Conservation (phyloP, 2,113 vertebrate genomes). For the Pseudonaja textilis region DNA sequence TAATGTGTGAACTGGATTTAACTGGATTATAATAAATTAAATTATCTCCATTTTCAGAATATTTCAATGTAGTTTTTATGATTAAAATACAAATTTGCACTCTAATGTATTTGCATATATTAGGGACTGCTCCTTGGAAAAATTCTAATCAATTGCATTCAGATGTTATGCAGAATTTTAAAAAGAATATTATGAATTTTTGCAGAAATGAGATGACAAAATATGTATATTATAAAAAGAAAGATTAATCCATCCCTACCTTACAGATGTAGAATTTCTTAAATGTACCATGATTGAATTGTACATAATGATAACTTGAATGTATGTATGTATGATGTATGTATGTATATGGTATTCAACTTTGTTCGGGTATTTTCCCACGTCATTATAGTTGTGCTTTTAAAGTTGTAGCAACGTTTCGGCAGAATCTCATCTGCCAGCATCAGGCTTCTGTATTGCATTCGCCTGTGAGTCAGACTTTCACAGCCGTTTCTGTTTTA, state of each 20-base stretch:
- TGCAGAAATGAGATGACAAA: background rate
- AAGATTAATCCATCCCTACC: too few relatives aligned
- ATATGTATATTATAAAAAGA: background rate
- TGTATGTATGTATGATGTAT: too few relatives aligned
- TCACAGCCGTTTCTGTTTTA: too few relatives aligned
- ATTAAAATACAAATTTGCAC: background rate
- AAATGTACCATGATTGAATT: background rate
- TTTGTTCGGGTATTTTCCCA: too few relatives aligned
- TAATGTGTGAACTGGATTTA: background rate
- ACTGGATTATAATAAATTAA: background rate
- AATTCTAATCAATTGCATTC: background rate
- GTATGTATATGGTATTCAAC: too few relatives aligned
- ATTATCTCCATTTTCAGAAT: background rate
- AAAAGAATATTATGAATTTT: background rate
- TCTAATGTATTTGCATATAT: background rate
- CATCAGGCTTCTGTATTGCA: too few relatives aligned
- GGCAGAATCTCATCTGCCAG: too few relatives aligned
- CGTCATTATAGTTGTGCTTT: too few relatives aligned
- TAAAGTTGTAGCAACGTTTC: too few relatives aligned
- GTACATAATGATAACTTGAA: slow-evolving; percentile 35
- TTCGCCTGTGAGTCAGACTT: too few relatives aligned
- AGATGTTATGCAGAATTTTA: background rate
- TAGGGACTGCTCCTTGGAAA: background rate
- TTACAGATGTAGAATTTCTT: background rate
- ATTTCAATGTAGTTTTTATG: background rate